Percentiles rank a stretch among this genome's conserved stretches.
phyloP scores from a whole-genome alignment of 2,797 vertebrate species.

The Poeciliopsis presidionis region DNA sequence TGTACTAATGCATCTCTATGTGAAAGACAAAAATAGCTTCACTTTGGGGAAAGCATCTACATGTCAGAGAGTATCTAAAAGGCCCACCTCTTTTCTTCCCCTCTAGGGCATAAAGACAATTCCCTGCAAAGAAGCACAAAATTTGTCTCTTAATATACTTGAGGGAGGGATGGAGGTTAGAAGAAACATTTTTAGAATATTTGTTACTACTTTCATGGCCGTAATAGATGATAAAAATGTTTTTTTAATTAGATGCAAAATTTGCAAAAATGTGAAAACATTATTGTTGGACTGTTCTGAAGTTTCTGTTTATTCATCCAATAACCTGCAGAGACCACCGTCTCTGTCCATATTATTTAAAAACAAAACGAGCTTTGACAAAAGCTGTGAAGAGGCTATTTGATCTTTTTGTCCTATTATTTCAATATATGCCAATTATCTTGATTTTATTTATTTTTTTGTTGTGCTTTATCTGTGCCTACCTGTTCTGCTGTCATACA shows the following conservation, averaged over 20 bases:
- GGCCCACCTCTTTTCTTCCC: conserved; percentile 12
- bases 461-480: not conserved
- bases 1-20: conserved; percentile 56
- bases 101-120: conserved; percentile 24
- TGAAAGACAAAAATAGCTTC: conserved; percentile 66
- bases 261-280: not conserved
- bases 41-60: conserved; percentile 46
- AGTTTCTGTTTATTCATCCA: not conserved
- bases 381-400: not conserved
- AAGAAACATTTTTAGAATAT: not conserved
- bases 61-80: conserved; percentile 50
- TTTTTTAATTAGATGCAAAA: not conserved
- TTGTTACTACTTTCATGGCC: conserved; percentile 1
- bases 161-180: not conserved
- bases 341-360: not conserved
- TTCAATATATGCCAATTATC: not conserved
- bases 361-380: not conserved
- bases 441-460: not conserved
- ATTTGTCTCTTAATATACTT: not conserved
- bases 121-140: conserved; percentile 12
- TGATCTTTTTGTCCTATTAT: not conserved
- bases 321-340: not conserved
- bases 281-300: not conserved
- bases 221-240: not conserved
- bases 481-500: not conserved